Conservation (phyloP, 2,113 vertebrate genomes). For the Halcyon malimbica region DNA sequence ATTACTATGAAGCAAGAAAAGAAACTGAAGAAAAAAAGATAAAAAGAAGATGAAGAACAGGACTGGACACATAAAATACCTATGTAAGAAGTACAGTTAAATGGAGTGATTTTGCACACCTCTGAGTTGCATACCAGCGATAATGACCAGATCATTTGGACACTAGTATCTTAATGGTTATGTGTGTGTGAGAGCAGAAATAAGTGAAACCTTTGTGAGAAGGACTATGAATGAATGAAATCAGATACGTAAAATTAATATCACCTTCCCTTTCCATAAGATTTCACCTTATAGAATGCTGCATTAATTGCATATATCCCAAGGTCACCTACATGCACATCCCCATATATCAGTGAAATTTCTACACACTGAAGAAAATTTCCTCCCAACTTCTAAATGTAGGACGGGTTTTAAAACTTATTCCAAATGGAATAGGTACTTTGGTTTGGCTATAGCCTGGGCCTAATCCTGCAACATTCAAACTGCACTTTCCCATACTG, state of each 20-base stretch:
- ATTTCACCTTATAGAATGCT: neutral
- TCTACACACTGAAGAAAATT: neutral
- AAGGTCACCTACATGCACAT: neutral
- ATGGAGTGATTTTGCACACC: neutral
- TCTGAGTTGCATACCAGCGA: neutral
- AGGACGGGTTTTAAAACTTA: neutral
- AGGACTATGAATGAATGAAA: neutral
- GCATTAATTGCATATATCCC: neutral
- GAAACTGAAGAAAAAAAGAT: too few species aligned
- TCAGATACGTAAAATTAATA: neutral
- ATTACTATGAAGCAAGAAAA: too few species aligned
- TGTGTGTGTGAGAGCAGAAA: neutral
- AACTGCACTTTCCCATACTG: fast-evolving
- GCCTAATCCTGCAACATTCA: neutral
- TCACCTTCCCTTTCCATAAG: neutral
- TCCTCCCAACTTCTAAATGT: neutral
- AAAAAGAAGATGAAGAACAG: neutral
- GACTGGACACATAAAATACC: neutral
- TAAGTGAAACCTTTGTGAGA: neutral
- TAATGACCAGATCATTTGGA: neutral
- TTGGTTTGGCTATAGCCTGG: neutral
- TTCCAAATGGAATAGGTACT: neutral
- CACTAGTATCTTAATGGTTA: neutral
- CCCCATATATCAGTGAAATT: neutral
- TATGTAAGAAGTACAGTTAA: neutral